Conservation (phyloP, 2,797 vertebrate species). For the Adrianichthys oophorus region DNA sequence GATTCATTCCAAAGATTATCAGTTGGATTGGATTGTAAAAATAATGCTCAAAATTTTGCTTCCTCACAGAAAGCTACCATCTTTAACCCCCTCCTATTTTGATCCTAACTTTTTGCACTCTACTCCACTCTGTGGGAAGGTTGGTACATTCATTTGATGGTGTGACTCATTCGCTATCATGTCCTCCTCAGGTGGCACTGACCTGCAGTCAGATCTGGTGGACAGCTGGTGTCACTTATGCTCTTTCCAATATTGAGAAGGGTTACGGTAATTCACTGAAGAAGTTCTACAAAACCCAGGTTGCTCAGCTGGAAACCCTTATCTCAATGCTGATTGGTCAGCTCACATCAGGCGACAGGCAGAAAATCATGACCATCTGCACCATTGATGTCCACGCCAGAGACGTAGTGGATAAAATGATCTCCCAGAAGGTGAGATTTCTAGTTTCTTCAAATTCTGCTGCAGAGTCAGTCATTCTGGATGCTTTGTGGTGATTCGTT, state of each 20-base stretch:
- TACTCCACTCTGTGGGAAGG: too few species aligned
- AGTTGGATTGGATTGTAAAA: too few species aligned
- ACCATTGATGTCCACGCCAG: conserved; percentile 95
- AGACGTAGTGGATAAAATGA: conserved; percentile 93
- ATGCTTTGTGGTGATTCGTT: conserved; percentile 28
- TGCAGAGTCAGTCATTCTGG: conserved; percentile 11
- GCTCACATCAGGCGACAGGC: conserved; percentile 88
- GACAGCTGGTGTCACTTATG: conserved; percentile 89
- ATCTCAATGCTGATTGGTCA: conserved; percentile 91
- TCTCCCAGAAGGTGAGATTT: conserved; percentile 85
- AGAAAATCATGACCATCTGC: conserved; percentile 97
- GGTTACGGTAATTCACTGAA: conserved; percentile 91
- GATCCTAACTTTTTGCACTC: too few species aligned
- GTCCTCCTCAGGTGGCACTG: conserved; percentile 84
- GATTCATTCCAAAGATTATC: too few species aligned
- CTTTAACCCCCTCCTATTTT: too few species aligned
- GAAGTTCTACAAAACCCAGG: conserved; percentile 94
- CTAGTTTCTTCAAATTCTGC: conserved; percentile 1
- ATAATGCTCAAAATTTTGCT: too few species aligned
- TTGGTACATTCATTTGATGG: not conserved
- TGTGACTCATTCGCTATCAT: not conserved
- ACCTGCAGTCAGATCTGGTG: conserved; percentile 97
- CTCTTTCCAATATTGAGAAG: conserved; percentile 89
- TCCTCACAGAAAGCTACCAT: too few species aligned
- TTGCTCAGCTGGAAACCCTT: conserved; percentile 83